phyloP scores from a whole-genome alignment of 2,888 invertebrate species.

The Perdita meconis region DNA sequence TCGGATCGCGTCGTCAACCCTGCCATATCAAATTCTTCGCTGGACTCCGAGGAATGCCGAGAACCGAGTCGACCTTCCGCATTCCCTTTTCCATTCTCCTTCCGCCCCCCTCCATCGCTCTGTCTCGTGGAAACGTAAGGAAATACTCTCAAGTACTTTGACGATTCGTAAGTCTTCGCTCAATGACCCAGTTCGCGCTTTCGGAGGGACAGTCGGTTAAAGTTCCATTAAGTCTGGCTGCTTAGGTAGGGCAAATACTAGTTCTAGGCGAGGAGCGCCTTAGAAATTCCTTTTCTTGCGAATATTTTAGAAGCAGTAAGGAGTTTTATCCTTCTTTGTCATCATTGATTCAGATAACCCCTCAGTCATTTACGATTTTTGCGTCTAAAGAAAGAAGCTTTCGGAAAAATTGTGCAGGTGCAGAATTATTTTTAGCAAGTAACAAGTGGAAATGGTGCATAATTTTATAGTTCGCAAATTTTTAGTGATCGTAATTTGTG shows the following conservation, averaged over 20 bases:
- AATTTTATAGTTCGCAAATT: too few relatives aligned
- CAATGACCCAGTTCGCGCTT: conserved; percentile 32
- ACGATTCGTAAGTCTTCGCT: conserved; percentile 10
- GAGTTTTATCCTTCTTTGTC: too few relatives aligned
- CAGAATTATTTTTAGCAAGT: too few relatives aligned
- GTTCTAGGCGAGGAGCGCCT: neutral
- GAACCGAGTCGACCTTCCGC: conserved; percentile 29
- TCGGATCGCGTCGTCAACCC: conserved; percentile 29
- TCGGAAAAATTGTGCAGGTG: too few relatives aligned
- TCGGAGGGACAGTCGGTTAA: conserved; percentile 17
- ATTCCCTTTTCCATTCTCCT: conserved; percentile 21
- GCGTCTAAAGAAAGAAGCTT: too few relatives aligned
- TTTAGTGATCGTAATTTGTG: too few relatives aligned
- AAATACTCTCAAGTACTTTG: conserved; percentile 48
- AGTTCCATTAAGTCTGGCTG: conserved; percentile 8
- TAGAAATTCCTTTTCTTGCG: neutral
- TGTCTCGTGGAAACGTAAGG: conserved; percentile 11
- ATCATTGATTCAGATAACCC: too few relatives aligned
- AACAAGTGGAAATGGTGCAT: too few relatives aligned
- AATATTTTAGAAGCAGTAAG: too few relatives aligned
- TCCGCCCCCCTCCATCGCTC: neutral
- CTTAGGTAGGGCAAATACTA: neutral
- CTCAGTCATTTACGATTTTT: too few relatives aligned
- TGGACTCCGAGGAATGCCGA: conserved; percentile 50
- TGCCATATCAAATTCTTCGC: conserved; percentile 55